Evolutionary conservation across 2,797 vertebrate species (phyloP), one percentile per base, ranked within the genome.

Genomic region (Tokudaia tokunoshimensis): DNA sequence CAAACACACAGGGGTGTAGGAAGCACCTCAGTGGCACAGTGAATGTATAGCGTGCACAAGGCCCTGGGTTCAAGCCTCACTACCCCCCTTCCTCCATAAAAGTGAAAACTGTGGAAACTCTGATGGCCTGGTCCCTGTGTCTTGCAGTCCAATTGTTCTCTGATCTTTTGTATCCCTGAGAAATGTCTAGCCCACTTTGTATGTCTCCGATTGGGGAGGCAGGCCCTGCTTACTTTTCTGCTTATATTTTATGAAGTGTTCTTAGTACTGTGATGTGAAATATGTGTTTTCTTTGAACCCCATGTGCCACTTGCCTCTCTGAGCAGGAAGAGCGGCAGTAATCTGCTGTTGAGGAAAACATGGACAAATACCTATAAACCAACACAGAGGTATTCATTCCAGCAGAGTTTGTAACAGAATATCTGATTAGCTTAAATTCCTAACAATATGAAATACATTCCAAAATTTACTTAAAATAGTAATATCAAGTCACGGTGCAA

Each of bases 391-490:
- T 57, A 50, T 78, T 92, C 59, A 95, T 7, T 81, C 3, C 78
- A 63, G 82, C 63, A 31, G 34, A 76, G 52, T 90, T 92, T 79
- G 17, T 57, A 67, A 67, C 44, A 93, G 61, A 90, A 75, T 59
- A 59, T 91, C 20, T 75, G 82, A 91, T 83, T 65, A 83, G 67
- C 72, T 95, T 86, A 65, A 31, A 85, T 90, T 94, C 80, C 55
- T n/a, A 92, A 81, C 50, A 70, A 81, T 41, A 88, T 24, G 17
- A 50, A 31, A 86, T 89, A 91, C 83, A 96, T 75, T 37, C 78
- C 24, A 29, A 61, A 72, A 94, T 79, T 96, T 92, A 83, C 31
- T 85, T 83, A 92, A 91, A 92, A 75, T 59, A 59, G 31, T 86
- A 85, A 95, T 88, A 89, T 88, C 84, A 92, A 92, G 74, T 65